phyloP scores from a whole-genome alignment of 1,140 invertebrate genomes.

The Littorina saxatilis region DNA sequence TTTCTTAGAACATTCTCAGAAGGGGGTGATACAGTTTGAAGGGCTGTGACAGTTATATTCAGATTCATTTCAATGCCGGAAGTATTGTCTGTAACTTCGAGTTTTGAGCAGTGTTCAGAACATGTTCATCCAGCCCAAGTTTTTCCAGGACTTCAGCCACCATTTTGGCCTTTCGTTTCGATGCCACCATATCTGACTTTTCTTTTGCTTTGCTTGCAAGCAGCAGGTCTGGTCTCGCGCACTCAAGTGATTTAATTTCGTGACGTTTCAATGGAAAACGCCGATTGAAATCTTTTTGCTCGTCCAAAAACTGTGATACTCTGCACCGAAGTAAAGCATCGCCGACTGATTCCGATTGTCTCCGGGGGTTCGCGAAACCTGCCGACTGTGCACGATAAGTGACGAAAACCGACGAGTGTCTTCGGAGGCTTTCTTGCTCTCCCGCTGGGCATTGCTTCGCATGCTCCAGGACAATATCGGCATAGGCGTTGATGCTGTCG shows the following conservation, averaged over 20 bases:
- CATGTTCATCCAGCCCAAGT: not conserved
- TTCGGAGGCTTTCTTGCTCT: not conserved
- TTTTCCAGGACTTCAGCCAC: slow-evolving; percentile 19
- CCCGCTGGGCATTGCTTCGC: not conserved
- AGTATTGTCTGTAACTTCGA: no score
- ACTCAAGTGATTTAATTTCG: slow-evolving; percentile 5
- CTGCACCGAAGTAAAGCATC: not conserved
- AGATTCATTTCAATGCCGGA: no score
- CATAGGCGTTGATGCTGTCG: not conserved
- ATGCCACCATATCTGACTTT: not conserved
- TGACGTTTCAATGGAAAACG: slow-evolving; percentile 11
- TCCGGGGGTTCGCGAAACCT: not conserved
- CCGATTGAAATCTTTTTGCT: slow-evolving; percentile 20
- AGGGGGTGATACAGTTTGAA: no score
- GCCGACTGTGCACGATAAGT: not conserved
- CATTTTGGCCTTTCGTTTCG: not conserved
- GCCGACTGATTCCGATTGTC: not conserved
- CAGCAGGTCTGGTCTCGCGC: slow-evolving; percentile 21
- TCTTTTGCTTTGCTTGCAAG: not conserved
- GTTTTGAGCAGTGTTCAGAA: not conserved
- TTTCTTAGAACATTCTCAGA: no score
- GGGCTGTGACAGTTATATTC: no score
- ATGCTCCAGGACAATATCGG: not conserved
- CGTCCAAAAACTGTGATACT: not conserved
- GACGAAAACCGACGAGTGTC: not conserved